Conservation (phyloP, 2,797 vertebrate species). For the Sebastes glaucus region DNA sequence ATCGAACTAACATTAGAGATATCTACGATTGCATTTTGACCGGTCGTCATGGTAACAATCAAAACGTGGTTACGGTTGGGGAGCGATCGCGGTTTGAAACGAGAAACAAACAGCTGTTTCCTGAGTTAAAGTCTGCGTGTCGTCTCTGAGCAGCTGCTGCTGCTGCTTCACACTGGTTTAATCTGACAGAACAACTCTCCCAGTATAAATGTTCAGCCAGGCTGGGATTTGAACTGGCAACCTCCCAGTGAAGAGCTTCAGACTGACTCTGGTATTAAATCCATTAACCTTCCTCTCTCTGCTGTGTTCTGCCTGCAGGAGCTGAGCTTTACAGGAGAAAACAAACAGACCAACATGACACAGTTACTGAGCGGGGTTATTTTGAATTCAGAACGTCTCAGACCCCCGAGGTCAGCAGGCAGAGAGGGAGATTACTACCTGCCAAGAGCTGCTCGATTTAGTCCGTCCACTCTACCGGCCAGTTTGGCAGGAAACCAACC, state of each 20-base stretch:
- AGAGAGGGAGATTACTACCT: slow-evolving; percentile 9
- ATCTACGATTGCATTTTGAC: too few species aligned
- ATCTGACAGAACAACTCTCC: neutral
- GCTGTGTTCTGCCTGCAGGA: neutral
- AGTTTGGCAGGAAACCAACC: slow-evolving; percentile 23
- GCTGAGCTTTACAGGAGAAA: neutral
- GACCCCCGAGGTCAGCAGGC: slow-evolving; percentile 1
- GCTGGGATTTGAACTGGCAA: neutral
- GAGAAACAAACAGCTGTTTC: neutral
- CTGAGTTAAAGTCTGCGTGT: neutral
- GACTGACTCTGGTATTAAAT: neutral
- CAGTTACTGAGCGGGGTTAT: neutral
- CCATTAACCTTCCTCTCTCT: slow-evolving; percentile 25
- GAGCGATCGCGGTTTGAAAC: neutral
- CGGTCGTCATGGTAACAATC: neutral
- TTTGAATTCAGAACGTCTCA: slow-evolving; percentile 13
- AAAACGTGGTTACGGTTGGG: neutral
- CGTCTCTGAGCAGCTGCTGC: neutral
- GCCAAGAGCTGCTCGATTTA: slow-evolving; percentile 10
- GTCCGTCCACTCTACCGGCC: neutral
- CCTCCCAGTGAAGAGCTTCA: neutral
- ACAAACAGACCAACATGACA: neutral
- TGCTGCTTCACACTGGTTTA: neutral
- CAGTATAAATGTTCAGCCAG: neutral
- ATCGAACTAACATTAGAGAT: neutral